Evolutionary conservation across 2,888 invertebrate genomes (phyloP), one percentile per base, ranked within the genome.

Genomic region (Brenthis ino): DNA sequence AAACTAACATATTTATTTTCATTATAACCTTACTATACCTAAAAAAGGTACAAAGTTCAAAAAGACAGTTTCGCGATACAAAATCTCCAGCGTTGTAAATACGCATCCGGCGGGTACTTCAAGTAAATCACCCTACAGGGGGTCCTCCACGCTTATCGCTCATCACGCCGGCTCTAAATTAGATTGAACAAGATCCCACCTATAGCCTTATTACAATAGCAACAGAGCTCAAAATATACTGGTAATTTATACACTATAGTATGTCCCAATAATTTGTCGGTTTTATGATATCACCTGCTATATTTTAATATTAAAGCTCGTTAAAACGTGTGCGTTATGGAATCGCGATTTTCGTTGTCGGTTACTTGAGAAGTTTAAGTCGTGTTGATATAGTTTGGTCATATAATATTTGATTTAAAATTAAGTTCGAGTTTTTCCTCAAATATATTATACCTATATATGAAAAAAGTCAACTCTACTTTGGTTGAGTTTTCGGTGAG

Each of bases 61-160:
- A 69, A 61, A 56, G 57, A 28, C 60, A 50, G 50, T 60, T 58
- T 64, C 56, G 58, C 57, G 69, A 61, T 73, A 66, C 61, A 66
- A 68, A 66, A 64, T 58, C 66, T 69, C 70, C 69, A 58, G 61
- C 60, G 67, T 51, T 61, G 74, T 72, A 75, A 77, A 77, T 77
- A 74, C 68, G 76, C 71, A 68, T 69, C 70, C 65, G 60, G 67
- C 69, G 69, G 72, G 72, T 71, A 69, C 75, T 66, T 70, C 69
- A 73, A 81, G 85, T 89, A 89, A 87, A 88, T 89, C 88, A 87
- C 89, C 68, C 89, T 85, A 88, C 88, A 77, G 82, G 89, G 70
- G 78, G 72, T 76, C 78, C 76, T 74, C 79, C 75, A 73, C 80
- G 79, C 81, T 80, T 84, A 85, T 85, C 85, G 83, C 82, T 79